phyloP scores from a whole-genome alignment of 1,140 invertebrate species.

The Papilio polyxenes region DNA sequence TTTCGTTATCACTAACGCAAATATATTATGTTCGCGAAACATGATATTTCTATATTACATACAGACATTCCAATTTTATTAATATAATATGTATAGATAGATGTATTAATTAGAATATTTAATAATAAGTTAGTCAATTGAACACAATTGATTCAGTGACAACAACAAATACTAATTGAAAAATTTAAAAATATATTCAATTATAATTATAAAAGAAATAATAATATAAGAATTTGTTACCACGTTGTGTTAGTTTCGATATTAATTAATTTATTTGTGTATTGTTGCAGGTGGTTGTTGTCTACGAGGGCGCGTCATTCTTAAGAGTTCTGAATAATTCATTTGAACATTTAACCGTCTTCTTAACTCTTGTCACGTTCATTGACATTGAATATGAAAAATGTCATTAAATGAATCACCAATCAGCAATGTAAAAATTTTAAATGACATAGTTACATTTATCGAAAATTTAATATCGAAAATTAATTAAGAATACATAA shows the following conservation, averaged over 20 bases:
- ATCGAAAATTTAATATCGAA: not conserved
- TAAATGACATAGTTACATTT: not conserved
- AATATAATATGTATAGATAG: no score
- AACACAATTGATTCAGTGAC: no score
- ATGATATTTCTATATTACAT: no score
- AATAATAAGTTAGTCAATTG: no score
- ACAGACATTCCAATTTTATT: no score
- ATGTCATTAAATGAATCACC: conserved; percentile 14
- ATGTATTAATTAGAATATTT: no score
- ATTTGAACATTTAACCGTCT: conserved; percentile 69
- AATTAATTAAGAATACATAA: not conserved
- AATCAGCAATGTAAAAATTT: not conserved
- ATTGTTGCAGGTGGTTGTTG: conserved; percentile 75
- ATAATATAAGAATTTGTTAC: not conserved
- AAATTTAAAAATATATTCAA: no score
- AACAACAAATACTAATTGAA: no score
- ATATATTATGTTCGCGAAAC: no score
- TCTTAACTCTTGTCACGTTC: conserved; percentile 53
- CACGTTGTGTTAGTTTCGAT: not conserved
- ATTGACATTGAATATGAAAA: conserved; percentile 39
- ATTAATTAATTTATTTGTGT: conserved; percentile 49
- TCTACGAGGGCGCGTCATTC: conserved; percentile 54
- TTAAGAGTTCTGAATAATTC: conserved; percentile 76
- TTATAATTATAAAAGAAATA: no score
- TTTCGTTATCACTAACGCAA: no score